Conservation (phyloP, 2,113 vertebrate species). For the Ptilorrhoa leucosticta region DNA sequence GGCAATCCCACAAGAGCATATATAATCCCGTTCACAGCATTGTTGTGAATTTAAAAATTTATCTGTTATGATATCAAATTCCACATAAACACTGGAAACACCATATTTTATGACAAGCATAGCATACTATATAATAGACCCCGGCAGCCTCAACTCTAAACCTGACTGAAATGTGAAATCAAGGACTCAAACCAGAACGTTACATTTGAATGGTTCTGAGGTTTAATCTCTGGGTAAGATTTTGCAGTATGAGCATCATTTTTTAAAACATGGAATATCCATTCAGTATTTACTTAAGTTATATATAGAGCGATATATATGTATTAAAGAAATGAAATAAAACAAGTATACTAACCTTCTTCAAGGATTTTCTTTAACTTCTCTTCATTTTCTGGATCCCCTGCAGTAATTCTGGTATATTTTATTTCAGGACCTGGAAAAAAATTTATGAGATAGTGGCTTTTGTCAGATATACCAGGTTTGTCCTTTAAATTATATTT, state of each 20-base stretch:
- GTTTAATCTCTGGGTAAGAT: not conserved
- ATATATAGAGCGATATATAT: too few relatives aligned
- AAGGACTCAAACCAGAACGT: not conserved
- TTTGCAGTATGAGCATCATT: not conserved
- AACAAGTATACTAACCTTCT: constrained; percentile 68
- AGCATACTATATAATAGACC: not conserved
- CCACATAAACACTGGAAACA: not conserved
- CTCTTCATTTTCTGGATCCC: constrained; percentile 63
- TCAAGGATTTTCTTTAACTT: constrained; percentile 73
- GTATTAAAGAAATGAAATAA: not conserved
- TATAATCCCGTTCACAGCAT: not conserved
- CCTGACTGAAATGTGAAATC: not conserved
- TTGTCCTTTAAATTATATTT: not conserved
- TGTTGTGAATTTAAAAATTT: not conserved
- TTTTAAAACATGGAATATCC: not conserved
- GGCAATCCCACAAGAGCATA: not conserved
- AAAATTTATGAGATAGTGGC: not conserved
- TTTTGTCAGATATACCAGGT: not conserved
- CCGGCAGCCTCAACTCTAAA: not conserved
- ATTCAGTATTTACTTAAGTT: not conserved
- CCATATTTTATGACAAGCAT: not conserved
- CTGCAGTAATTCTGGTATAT: constrained; percentile 74
- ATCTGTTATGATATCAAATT: not conserved
- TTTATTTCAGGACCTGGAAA: constrained; percentile 75
- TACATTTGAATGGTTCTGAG: not conserved